Conservation (phyloP, 2,113 vertebrate genomes). For the Phalacrocorax aristotelis region DNA sequence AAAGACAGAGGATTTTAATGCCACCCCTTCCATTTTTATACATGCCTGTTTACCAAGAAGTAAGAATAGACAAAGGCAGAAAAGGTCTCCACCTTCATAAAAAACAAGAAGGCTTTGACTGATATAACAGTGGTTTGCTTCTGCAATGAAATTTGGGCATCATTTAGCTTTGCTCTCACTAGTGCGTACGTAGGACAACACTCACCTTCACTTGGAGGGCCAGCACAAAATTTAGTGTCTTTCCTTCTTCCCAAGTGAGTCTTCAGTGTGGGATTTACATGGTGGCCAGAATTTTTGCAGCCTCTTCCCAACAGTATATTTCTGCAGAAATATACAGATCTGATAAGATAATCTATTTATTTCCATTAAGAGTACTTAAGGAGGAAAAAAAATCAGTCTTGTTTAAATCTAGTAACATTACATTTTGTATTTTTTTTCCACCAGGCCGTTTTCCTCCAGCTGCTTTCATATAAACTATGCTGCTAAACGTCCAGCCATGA, state of each 20-base stretch:
- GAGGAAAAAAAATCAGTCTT: background rate
- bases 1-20: slow-evolving; percentile 2
- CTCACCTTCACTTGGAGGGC: background rate
- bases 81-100: background rate
- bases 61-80: background rate
- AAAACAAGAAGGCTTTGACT: background rate
- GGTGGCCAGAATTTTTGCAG: background rate
- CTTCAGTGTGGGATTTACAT: background rate
- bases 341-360: slow-evolving; percentile 20
- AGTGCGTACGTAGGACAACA: background rate
- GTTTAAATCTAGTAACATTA: background rate
- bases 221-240: background rate
- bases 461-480: background rate
- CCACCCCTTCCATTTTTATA: background rate
- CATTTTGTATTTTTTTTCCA: background rate
- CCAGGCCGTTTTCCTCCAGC: background rate
- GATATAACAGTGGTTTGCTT: background rate
- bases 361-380: background rate
- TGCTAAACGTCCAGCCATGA: background rate
- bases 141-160: background rate
- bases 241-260: background rate
- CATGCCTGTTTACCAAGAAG: background rate
- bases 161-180: background rate
- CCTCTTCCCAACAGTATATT: background rate
- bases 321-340: background rate